Evolutionary conservation across 1,140 invertebrate genomes (phyloP), one percentile per base, ranked within the genome.

Genomic region (Drosophila littoralis): DNA sequence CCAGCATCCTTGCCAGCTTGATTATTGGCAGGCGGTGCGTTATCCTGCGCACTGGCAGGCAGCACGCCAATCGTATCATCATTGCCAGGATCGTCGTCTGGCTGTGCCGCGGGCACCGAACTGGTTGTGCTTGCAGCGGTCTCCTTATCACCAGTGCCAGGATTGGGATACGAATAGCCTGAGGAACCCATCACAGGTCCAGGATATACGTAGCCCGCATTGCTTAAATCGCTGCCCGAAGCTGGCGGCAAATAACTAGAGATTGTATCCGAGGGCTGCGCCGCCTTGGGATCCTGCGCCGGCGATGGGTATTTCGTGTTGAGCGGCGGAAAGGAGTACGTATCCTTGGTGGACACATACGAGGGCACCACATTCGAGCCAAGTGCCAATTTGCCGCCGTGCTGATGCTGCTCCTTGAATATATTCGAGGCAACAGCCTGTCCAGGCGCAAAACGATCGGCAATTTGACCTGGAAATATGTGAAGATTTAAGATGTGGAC

Each of bases 31-130:
- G 81, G 69, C 8, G 71, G 59, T 13, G 67, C 3, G 54, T 74
- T 88, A 33, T 81, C 89, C 72, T 88, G 85, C 1, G 91, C 91
- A 67, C 91, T 91, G 13, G 91, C 91, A 6, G 91, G 91, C 38
- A 92, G 38, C 1, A 85, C 81, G 12, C 91, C 91, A 50, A 92
- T 92, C 2, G 38, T 32, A 55, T 91, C 81, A 71, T 91, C 90
- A 32, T 79, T 89, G 0, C 70, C 81, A 0, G 43, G 72, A 60
- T 90, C 90, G 40, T 78, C 77, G 58, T 81, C 90, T 1, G 63
- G 28, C 9, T 36, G 52, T 0, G 59, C 22, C 7, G 76, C 58
- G 0, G 83, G 38, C 0, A 70, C 40, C 1, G 75, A 42, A 52
- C 61, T 85, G 2, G 66, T 22, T 1, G 66, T 73, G 28, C 75